Base-by-base conservation (phyloP, 2,797 vertebrate genomes). In the Betta splendens region DNA sequence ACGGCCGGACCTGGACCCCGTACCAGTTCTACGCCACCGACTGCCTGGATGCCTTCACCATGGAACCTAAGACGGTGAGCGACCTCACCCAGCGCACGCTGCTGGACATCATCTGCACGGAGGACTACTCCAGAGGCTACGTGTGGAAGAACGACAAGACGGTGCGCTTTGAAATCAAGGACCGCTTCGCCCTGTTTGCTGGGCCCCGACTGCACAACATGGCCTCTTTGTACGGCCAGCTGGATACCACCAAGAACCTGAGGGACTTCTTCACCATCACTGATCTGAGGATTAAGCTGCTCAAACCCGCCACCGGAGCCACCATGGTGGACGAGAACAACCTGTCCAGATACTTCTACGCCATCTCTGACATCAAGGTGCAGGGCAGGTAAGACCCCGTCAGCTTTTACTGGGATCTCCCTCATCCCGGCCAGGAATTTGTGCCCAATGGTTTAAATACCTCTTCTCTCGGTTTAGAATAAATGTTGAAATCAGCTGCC, bases 221-320 rank as follows among this genome's bases (percentile, higher is more conserved):
- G 97, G 97, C 97, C 63, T 99, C 97, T 4, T 92, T 99, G 61
- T 98, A 99, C 5, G 97, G 97, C 38, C 97, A 98, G 85, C 92
- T 99, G 85, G 97, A 99, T 91, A 99, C 97, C 73, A 99, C 95
- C 81, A 98, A 96, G 91, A 97, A 97, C 83, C 91, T 99, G 73
- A 91, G 96, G 87, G 97, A 99, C 92, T 99, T 99, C 93, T 99
- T 99, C 87, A 98, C 96, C 45, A 92, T 99, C 87, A 98, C 97
- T 0, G 96, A 99, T 85, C 93, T 99, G 91, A 95, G 96, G 83
- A 93, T 98, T 91, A 92, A 85, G 85, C 93, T 99, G 62, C 92
- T 98, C 79, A 94, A 96, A 80, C 96, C 97, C 25, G 96, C 95
- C 36, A 97, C 95, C 6, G 97, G 97, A 48, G 95, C 97, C 84